A percentile compares a stretch with the other conserved stretches of the same genome.
Conservation (phyloP, 1,140 invertebrate species). For the Holcopasites calliopsidis region DNA sequence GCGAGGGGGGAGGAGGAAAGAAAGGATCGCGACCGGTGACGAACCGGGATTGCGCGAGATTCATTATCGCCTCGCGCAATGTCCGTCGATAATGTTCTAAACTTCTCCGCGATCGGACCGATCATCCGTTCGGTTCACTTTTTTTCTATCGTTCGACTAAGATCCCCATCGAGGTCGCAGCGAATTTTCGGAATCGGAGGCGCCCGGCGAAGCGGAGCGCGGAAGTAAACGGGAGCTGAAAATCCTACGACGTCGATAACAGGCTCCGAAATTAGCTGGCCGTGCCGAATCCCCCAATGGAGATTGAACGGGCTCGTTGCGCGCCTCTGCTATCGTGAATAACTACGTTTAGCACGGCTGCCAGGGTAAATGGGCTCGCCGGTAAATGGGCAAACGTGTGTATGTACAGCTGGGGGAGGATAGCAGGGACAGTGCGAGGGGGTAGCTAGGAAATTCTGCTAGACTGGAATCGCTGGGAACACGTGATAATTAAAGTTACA, state of each 20-base stretch:
- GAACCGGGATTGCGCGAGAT: not conserved
- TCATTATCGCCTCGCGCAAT: not conserved
- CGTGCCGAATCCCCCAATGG: conserved; percentile 65
- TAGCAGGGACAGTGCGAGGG: not conserved
- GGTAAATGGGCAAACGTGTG: conserved; percentile 47
- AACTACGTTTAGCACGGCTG: conserved; percentile 62
- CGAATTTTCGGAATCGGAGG: too few species aligned
- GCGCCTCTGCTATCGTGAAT: conserved; percentile 64
- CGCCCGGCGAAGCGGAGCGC: conserved; percentile 33
- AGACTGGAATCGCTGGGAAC: conserved; percentile 57
- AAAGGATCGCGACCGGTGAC: conserved; percentile 10
- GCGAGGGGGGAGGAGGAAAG: conserved; percentile 12
- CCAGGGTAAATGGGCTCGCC: conserved; percentile 57
- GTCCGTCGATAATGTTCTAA: too few species aligned
- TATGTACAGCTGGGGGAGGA: too few species aligned
- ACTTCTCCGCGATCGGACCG: too few species aligned
- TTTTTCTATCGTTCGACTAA: too few species aligned
- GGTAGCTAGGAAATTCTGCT: conserved; percentile 53
- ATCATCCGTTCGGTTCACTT: too few species aligned
- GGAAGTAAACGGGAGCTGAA: conserved; percentile 61
- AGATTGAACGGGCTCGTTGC: conserved; percentile 63
- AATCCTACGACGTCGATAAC: conserved; percentile 66
- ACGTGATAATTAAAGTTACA: conserved; percentile 65
- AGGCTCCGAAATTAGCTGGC: conserved; percentile 64
- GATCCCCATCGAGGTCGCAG: not conserved